Conservation (phyloP, 2,797 vertebrate genomes). For the Columba guinea region DNA sequence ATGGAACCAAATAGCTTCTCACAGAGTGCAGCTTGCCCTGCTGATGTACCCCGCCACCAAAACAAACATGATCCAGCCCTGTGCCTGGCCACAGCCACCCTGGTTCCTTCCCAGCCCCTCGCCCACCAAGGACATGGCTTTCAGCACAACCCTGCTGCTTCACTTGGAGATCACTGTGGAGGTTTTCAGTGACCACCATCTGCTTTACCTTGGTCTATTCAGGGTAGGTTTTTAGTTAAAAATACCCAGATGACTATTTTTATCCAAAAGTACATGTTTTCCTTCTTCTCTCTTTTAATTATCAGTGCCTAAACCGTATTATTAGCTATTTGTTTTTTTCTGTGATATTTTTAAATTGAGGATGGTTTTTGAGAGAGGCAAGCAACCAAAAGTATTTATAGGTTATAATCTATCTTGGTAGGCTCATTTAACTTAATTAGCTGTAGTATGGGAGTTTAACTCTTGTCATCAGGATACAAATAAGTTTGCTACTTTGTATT, state of each 20-base stretch:
- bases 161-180: neutral
- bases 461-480: neutral
- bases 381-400: constrained; percentile 49
- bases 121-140: rapidly evolving
- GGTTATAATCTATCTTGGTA: neutral
- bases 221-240: neutral
- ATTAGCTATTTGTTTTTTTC: neutral
- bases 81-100: neutral
- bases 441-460: neutral
- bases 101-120: neutral
- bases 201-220: neutral
- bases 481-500: neutral
- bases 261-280: neutral
- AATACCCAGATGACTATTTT: constrained; percentile 3
- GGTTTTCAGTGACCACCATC: neutral
- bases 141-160: neutral
- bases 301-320: neutral
- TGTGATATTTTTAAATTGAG: constrained; percentile 25
- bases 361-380: constrained; percentile 19
- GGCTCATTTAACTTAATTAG: constrained; percentile 45
- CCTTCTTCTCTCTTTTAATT: constrained; percentile 9
- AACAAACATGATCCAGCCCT: rapidly evolving
- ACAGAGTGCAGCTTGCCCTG: rapidly evolving
- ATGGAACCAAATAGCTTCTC: neutral
- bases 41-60: neutral